phyloP scores from a whole-genome alignment of 1,140 invertebrate genomes.

The Subanguina moxae region DNA sequence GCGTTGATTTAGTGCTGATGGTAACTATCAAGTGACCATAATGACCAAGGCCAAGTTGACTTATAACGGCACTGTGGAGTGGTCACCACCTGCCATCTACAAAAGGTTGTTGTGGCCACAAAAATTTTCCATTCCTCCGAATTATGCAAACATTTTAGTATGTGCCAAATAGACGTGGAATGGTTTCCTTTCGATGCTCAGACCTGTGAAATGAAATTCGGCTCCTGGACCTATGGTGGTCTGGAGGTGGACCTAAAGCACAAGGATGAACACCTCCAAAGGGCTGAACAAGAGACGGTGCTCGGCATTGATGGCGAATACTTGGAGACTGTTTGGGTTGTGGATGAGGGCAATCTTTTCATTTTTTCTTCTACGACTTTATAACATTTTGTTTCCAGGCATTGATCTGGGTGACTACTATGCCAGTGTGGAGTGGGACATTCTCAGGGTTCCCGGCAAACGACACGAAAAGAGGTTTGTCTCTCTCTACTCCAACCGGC shows the following conservation, averaged over 20 bases:
- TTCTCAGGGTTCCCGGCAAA: slow-evolving; percentile 88
- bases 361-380: too few relatives aligned
- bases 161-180: slow-evolving; percentile 88
- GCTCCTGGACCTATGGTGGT: too few relatives aligned
- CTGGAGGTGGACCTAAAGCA: slow-evolving; percentile 55
- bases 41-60: slow-evolving; percentile 64
- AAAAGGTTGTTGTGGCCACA: slow-evolving; percentile 71
- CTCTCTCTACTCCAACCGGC: too few relatives aligned
- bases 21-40: slow-evolving; percentile 64
- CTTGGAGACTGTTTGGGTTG: slow-evolving; percentile 48
- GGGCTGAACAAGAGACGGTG: slow-evolving; percentile 45
- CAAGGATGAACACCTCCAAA: too few relatives aligned
- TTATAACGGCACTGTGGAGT: slow-evolving; percentile 86
- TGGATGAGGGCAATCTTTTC: slow-evolving; percentile 45
- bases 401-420: slow-evolving; percentile 79
- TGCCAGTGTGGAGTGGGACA: slow-evolving; percentile 97
- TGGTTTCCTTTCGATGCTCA: slow-evolving; percentile 82
- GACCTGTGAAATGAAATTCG: slow-evolving; percentile 87
- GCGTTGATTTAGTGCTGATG: slow-evolving; percentile 60
- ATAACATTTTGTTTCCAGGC: slow-evolving; percentile 44
- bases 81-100: slow-evolving; percentile 96
- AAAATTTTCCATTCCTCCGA: slow-evolving; percentile 1
- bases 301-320: slow-evolving; percentile 45
- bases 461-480: slow-evolving; percentile 59
- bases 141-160: slow-evolving; percentile 62